Evolutionary conservation across 2,113 vertebrate genomes (phyloP), one percentile per base, ranked within the genome.

Genomic region (Plestiodon gilberti): DNA sequence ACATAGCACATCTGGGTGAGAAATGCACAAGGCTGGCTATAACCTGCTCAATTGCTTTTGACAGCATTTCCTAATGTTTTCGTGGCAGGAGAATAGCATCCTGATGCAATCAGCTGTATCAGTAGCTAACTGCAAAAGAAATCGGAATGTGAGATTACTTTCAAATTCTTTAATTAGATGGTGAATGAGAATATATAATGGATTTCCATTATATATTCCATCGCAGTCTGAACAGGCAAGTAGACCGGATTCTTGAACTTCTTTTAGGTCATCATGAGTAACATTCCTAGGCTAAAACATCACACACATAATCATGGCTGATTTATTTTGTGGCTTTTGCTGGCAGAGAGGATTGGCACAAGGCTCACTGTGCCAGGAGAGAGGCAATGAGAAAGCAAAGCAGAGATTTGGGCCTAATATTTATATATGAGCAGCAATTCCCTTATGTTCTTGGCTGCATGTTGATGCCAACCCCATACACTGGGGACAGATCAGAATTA

Each of bases 401-500:
- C 33, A 79, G 55, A 81, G 78, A 73, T 62, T 65, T 62, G 62
- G 78, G 59, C 40, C 67, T 52, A 35, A 73, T 33, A 38, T 71
- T 67, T 57, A 73, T 70, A 61, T 23, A 40, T 71, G 84, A 43
- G 78, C 55, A 62, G 77, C 65, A 79, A 79, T 73, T 79, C 40
- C 55, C 55, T 25, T 70, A 43, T 59, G 65, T 80, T 80, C 40
- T 33, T 69, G 57, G 38, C 35, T 33, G 25, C 43, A 20, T 0
- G 61, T 59, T 40, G 77, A 57, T 80, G 78, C 84, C 78, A 80
- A 20, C n/a, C n/a, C 67, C 59, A 35, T 35, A 25, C 78, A 64
- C 69, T 14, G 57, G 73, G 70, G 78, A 71, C 55, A 13, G 20
- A 80, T 86, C 69, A 64, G 85, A 86, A 55, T 48, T 73, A 80